A percentile compares a stretch with the other conserved stretches of the same genome.
phyloP scores from a whole-genome alignment of 2,888 invertebrate species.

The Trissonchulus sp. region DNA sequence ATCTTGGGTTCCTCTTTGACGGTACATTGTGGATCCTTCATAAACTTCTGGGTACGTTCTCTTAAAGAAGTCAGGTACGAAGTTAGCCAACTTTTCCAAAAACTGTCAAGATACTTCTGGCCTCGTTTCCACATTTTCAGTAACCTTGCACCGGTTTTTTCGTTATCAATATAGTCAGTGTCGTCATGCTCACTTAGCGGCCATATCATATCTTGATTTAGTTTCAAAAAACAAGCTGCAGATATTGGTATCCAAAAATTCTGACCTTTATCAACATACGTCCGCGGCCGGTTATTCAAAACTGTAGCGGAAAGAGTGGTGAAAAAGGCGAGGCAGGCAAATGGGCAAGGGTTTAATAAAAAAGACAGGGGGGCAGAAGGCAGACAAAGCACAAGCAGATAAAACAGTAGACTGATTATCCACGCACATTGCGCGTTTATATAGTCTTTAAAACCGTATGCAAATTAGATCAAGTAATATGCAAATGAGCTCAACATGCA shows the following conservation, averaged over 20 bases:
- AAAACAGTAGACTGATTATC: too few relatives aligned
- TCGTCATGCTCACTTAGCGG: slow-evolving; percentile 3
- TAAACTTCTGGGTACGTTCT: too few relatives aligned
- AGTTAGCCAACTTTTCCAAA: slow-evolving; percentile 14
- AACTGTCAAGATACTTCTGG: background rate
- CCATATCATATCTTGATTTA: background rate
- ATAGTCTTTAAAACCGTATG: too few relatives aligned
- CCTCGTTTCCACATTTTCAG: slow-evolving; percentile 5
- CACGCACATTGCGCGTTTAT: too few relatives aligned
- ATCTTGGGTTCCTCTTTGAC: background rate
- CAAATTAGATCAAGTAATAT: too few relatives aligned
- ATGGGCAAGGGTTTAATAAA: too few relatives aligned
- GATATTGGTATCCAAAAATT: too few relatives aligned
- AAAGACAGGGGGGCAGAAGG: too few relatives aligned
- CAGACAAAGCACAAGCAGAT: too few relatives aligned
- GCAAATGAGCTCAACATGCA: too few relatives aligned
- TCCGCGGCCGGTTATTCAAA: background rate
- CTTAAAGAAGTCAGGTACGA: background rate
- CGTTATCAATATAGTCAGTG: background rate
- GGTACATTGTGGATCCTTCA: background rate
- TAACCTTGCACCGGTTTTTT: background rate
- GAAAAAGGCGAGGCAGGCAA: too few relatives aligned
- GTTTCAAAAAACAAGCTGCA: slow-evolving; percentile 4
- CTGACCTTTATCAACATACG: background rate
- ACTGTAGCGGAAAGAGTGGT: too few relatives aligned